A percentile compares a stretch with the other conserved stretches of the same genome.
phyloP scores from a whole-genome alignment of 2,888 invertebrate species.

The Antheraea yamamai region DNA sequence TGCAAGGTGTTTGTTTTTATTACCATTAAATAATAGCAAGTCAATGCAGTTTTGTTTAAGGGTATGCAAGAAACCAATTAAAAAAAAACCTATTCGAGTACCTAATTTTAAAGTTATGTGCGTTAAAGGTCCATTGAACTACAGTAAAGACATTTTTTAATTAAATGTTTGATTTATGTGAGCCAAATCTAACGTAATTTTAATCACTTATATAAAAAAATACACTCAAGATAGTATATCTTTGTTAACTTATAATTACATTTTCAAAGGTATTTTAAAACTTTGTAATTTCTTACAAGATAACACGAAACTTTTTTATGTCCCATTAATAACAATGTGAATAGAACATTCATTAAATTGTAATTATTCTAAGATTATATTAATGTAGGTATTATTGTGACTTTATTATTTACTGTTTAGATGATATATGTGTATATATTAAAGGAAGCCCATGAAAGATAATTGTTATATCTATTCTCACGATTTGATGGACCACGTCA shows the following conservation, averaged over 20 bases:
- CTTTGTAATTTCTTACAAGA: no score
- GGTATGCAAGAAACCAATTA: no score
- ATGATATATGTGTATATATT: not conserved
- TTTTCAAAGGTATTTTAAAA: no score
- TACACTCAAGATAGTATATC: no score
- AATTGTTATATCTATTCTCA: conserved; percentile 1
- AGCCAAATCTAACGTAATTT: no score
- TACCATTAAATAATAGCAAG: not conserved
- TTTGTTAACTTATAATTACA: no score
- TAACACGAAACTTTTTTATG: not conserved
- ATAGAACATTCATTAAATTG: not conserved
- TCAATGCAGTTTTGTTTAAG: not conserved
- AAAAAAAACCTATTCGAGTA: no score
- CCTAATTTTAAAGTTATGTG: no score
- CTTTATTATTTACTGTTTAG: not conserved
- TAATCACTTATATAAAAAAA: no score
- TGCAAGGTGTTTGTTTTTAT: not conserved
- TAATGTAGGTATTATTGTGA: not conserved
- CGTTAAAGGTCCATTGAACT: no score
- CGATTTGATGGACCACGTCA: conserved; percentile 49
- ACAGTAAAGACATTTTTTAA: no score
- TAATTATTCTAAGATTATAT: not conserved
- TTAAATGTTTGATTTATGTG: no score
- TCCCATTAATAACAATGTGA: not conserved
- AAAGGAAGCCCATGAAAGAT: conserved; percentile 3